phyloP scores from a whole-genome alignment of 2,797 vertebrate genomes.

The Cyprinella venusta region DNA sequence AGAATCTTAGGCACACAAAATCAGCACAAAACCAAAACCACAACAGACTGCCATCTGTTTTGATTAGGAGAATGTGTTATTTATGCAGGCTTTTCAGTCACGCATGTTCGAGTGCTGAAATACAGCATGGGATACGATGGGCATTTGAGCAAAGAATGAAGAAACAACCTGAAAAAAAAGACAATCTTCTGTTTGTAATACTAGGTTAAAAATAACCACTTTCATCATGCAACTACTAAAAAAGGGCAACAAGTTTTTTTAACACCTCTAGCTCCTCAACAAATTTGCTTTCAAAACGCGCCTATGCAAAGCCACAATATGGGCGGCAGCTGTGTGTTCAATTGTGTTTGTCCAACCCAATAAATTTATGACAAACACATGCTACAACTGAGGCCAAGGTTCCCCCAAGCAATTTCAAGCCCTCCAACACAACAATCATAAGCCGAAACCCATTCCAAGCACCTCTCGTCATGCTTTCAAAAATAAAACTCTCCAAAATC shows the following conservation, averaged over 20 bases:
- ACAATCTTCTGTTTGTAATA: neutral
- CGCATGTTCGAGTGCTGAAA: constrained; percentile 44
- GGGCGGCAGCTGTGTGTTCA: constrained; percentile 24
- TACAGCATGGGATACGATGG: neutral
- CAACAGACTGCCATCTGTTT: constrained; percentile 42
- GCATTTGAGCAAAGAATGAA: neutral
- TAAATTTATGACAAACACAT: constrained; percentile 34
- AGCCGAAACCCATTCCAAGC: constrained; percentile 6
- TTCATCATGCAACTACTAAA: neutral
- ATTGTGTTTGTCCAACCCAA: constrained; percentile 28
- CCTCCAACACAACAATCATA: neutral
- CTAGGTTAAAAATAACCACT: neutral
- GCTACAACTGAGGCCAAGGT: constrained; percentile 2
- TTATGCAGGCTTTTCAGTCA: constrained; percentile 33
- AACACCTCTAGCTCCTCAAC: constrained; percentile 2
- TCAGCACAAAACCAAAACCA: constrained; percentile 48
- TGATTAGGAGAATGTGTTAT: constrained; percentile 45
- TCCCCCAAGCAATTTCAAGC: constrained; percentile 23
- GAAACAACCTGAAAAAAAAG: neutral
- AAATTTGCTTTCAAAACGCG: neutral
- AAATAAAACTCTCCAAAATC: neutral
- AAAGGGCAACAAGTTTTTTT: neutral
- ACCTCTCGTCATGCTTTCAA: constrained; percentile 4
- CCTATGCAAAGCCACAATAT: constrained; percentile 9
- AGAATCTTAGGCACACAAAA: constrained; percentile 49